Conservation (phyloP, 1,140 invertebrate genomes). For the Gryon sp. region DNA sequence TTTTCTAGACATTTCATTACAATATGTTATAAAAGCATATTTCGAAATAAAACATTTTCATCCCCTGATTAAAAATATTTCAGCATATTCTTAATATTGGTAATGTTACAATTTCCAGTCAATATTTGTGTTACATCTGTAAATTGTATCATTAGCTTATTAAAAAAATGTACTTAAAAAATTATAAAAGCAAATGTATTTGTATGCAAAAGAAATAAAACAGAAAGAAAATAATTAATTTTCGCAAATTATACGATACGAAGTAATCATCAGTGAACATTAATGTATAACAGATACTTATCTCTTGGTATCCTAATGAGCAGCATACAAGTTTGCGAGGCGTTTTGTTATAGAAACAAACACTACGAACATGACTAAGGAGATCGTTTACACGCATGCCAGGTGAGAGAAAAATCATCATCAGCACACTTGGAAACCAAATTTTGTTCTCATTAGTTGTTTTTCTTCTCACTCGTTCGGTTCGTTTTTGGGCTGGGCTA, state of each 20-base stretch:
- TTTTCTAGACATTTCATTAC: too few relatives aligned
- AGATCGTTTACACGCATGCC: constrained; percentile 36
- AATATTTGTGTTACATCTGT: too few relatives aligned
- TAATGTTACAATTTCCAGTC: too few relatives aligned
- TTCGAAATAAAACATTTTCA: too few relatives aligned
- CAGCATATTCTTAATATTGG: too few relatives aligned
- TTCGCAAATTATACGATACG: background rate
- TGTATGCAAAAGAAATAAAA: too few relatives aligned
- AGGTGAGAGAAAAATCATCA: constrained; percentile 53
- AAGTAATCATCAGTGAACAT: background rate
- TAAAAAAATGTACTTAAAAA: too few relatives aligned
- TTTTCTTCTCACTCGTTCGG: constrained; percentile 25
- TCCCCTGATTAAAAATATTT: too few relatives aligned
- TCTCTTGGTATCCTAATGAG: constrained; percentile 27
- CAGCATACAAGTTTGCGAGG: constrained; percentile 10
- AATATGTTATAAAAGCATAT: too few relatives aligned
- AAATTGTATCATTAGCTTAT: too few relatives aligned
- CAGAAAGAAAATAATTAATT: background rate
- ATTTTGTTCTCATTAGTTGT: constrained; percentile 31
- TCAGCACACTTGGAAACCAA: constrained; percentile 22
- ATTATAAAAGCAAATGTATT: too few relatives aligned
- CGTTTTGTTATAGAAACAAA: constrained; percentile 44
- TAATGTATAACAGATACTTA: constrained; percentile 22
- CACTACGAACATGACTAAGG: constrained; percentile 37
- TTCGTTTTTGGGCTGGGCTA: constrained; percentile 29